These are phyloP conservation scores for Plemyria rubiginata DNA, from an alignment of 2,888 invertebrate genomes.

Conservation along the genomic window DNA sequence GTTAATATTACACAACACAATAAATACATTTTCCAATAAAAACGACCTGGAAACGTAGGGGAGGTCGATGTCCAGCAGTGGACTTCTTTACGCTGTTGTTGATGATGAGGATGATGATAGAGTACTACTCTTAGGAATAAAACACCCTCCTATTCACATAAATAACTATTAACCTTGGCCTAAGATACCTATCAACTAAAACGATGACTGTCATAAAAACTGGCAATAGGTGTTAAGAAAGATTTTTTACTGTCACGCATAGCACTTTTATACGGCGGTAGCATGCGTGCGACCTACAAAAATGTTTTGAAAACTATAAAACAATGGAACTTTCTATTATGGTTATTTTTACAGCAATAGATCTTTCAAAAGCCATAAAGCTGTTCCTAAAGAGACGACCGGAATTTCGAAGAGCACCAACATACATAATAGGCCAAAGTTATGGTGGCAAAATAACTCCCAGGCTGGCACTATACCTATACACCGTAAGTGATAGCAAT, in stretches of 20 bases:
- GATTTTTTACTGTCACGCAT: conserved; percentile 8
- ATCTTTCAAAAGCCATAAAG: conserved; percentile 89
- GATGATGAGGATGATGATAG: no score
- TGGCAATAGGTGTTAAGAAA: neutral
- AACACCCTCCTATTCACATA: neutral
- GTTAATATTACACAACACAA: no score
- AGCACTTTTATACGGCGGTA: conserved; percentile 16
- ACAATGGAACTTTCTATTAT: neutral
- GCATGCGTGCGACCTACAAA: conserved; percentile 25
- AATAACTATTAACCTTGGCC: neutral
- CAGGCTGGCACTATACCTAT: conserved; percentile 67
- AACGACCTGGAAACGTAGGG: no score
- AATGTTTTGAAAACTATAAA: neutral
- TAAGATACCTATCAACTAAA: neutral
- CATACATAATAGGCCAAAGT: conserved; percentile 94
- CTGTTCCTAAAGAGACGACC: conserved; percentile 88
- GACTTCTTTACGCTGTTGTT: no score
- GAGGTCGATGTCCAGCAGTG: no score
- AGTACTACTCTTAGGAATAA: no score
- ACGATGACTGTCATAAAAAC: conserved; percentile 11
- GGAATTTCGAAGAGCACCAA: conserved; percentile 88
- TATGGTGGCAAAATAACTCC: conserved; percentile 96
- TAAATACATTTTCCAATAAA: no score
- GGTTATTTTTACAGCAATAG: conserved; percentile 82
- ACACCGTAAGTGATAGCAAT: conserved; percentile 58